Evolutionary conservation across 2,888 invertebrate species (phyloP).

Genomic region (Schrankia costaestrigalis): DNA sequence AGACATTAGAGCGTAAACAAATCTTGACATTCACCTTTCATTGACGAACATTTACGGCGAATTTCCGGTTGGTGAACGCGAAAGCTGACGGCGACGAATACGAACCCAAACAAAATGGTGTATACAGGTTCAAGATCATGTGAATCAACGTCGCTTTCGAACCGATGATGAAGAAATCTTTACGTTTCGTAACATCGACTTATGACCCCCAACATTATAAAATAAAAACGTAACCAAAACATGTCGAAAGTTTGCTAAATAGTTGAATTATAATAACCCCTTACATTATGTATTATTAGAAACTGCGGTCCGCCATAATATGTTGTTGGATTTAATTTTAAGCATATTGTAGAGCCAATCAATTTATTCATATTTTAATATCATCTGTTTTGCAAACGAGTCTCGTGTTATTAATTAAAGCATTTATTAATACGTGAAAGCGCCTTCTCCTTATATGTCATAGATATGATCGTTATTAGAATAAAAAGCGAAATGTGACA

Average conservation of each 20-base stretch:
- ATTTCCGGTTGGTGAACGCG: conserved; percentile 63
- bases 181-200: conserved; percentile 50
- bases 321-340: too few species aligned
- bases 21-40: conserved; percentile 74
- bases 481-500: too few species aligned
- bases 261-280: conserved; percentile 26
- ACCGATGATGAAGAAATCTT: conserved; percentile 52
- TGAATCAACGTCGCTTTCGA: conserved; percentile 59
- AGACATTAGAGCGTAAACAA: conserved; percentile 42
- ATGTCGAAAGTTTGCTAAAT: conserved; percentile 45
- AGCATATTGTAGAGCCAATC: too few species aligned
- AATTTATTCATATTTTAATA: too few species aligned
- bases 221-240: conserved; percentile 42
- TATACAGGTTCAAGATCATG: conserved; percentile 62
- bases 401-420: too few species aligned
- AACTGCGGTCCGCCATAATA: too few species aligned
- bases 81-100: conserved; percentile 48
- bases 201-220: conserved; percentile 51
- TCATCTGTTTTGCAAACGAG: too few species aligned
- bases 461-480: too few species aligned
- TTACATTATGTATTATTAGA: conserved; percentile 22
- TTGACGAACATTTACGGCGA: conserved; percentile 45
- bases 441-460: too few species aligned
- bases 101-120: conserved; percentile 20
- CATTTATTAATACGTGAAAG: too few species aligned